Conservation (phyloP, 53 echinoderm and acorn worm genomes). For the Mesocentrotus franciscanus region DNA sequence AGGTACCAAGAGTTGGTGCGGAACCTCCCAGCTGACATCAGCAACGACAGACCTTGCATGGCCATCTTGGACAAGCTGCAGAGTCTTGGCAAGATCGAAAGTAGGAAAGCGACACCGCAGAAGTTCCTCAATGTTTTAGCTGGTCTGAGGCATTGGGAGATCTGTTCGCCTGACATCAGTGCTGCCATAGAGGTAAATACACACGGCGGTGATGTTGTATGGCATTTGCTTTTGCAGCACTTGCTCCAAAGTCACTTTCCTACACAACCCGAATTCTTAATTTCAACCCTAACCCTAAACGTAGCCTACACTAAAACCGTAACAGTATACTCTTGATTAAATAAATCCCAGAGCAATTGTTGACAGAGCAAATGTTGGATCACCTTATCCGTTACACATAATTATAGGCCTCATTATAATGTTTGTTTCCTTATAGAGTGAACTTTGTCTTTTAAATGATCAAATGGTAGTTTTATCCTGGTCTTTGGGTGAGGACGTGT, state of each 20-base stretch:
- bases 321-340: too few species aligned
- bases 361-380: too few species aligned
- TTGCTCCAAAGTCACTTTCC: not conserved
- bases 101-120: constrained; percentile 95
- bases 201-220: not conserved
- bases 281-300: too few species aligned
- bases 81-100: constrained; percentile 94
- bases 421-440: too few species aligned
- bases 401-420: too few species aligned
- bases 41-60: constrained; percentile 76
- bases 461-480: too few species aligned
- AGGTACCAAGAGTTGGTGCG: constrained; percentile 95
- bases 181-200: constrained; percentile 88
- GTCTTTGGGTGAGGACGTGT: too few species aligned
- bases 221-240: not conserved
- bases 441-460: too few species aligned
- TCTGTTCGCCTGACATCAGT: constrained; percentile 95
- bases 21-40: constrained; percentile 79
- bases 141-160: constrained; percentile 90
- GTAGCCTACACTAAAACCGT: too few species aligned
- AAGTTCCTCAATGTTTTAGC: constrained; percentile 91
- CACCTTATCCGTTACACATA: too few species aligned
- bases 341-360: too few species aligned
- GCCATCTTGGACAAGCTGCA: constrained; percentile 93
- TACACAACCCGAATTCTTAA: too few species aligned